Base-by-base conservation (phyloP, 1,140 invertebrate genomes). In the Drosophila obscura region DNA sequence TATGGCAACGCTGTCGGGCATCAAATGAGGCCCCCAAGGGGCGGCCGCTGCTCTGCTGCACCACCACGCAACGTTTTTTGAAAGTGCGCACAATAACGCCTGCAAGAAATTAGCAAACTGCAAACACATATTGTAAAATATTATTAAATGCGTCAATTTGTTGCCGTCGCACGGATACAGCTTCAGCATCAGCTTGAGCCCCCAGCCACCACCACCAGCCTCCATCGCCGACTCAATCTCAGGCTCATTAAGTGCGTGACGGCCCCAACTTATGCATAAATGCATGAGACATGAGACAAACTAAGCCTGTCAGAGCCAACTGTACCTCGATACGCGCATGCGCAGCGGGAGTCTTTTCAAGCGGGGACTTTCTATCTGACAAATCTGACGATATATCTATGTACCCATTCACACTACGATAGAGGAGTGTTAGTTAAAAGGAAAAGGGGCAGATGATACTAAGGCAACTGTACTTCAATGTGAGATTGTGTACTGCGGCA, bases 141-240 rank as follows among this genome's bases (percentile, higher is more conserved):
- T 88, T 88, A 87, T 87, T 87, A 87, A 87, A 87, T 74, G 83
- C 82, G 82, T 73, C 82, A 87, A 87, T 87, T 87, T 87, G 82
- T 82, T 88, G 81, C 65, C 35, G 72, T 73, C 72, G 44, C 11
- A 39, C 35, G 11, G 9, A 39, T 39, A 8, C 11, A 13, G 35
- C 35, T 39, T 39, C 35, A 39, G 35, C 35, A 19, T 19, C 19
- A 19, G 19, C 19, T 19, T 1, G 19, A 19, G 19, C 19, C 19
- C 35, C 35, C 35, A 4, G 31, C 31, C 31, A 9, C 9, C 31
- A 35, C 35, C 35, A 4, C 1, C 19, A 19, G 35, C 11, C 35
- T 13, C 35, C 35, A 57, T 53, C 46, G 55, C 55, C 57, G 69
- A 39, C 53, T 59, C 79, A 82, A 53, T 74, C 50, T 53, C 58